phyloP scores from a whole-genome alignment of 2,797 vertebrate genomes.

The Pteronotus mesoamericanus region DNA sequence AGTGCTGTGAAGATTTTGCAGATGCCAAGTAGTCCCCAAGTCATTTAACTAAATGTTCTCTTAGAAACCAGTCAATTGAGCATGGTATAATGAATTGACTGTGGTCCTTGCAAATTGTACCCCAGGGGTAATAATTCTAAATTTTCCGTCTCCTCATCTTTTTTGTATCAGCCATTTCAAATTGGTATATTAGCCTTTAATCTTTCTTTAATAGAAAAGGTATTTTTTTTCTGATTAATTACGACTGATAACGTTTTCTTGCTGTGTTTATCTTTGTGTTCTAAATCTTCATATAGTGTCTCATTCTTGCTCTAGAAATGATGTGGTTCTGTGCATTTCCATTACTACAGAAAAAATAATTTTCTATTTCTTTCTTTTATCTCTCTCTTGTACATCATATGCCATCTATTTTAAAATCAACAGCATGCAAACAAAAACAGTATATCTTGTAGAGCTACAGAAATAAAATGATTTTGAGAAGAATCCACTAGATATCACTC shows the following conservation, averaged over 20 bases:
- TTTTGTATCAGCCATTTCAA: not conserved
- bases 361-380: not conserved
- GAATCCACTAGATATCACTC: not conserved
- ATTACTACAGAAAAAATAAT: slow-evolving; percentile 1
- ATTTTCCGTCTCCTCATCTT: not conserved
- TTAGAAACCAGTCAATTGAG: slow-evolving; percentile 36
- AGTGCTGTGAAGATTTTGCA: not conserved
- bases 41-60: not conserved
- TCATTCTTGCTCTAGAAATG: not conserved
- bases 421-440: not conserved
- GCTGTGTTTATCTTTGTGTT: not conserved
- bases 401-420: not conserved
- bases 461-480: slow-evolving; percentile 23
- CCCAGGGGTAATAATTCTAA: not conserved
- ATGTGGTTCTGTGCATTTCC: not conserved
- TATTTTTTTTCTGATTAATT: not conserved
- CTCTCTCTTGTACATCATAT: not conserved
- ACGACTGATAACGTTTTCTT: not conserved
- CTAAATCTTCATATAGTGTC: not conserved
- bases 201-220: not conserved
- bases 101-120: not conserved
- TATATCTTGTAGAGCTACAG: not conserved
- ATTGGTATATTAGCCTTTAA: not conserved
- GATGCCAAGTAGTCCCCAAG: not conserved
- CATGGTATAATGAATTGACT: not conserved